Base-by-base conservation (phyloP, 37 sponge, comb jelly and placozoan species). In the Agelas oroides region DNA sequence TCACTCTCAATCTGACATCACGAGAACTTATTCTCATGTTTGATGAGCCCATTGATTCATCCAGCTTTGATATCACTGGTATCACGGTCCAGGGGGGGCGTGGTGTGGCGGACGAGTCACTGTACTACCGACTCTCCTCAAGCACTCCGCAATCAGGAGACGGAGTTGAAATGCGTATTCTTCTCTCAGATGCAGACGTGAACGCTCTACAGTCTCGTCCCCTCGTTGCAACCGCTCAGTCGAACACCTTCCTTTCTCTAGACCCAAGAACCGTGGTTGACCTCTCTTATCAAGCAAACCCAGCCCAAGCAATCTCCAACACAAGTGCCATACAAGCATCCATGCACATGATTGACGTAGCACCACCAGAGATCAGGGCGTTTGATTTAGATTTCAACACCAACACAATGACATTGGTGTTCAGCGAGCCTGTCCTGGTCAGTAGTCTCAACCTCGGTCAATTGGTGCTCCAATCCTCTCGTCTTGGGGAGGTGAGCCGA, bases 351-450 rank as follows among this genome's bases (percentile, higher is more conserved):
- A 70, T 61, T 20, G 94, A 96, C 53, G 21, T 52, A 37, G 82
- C 92, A 32, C 86, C 94, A 31, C 97, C 97, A 19, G 61, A 46
- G 32, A 53, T 96, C 1, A 0, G 8, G 8, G 30, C 68, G 6
- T 93, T 96, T 58, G 79, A 72, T 39, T 58, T 91, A 0, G 89
- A 93, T 53, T 64, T 88, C n/a, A 77, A 96, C 38, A 53, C 59
- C 32, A 88, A 90, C 84, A 65, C 65, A 19, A 34, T 96, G 63
- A 85, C 80, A 0, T 66, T 96, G 24, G 36, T 34, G 60, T 96
- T 96, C 71, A 83, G 78, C 30, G 97, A 96, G 59, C 92, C 97
- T 38, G 87, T 96, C 14, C 56, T 88, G 3, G 61, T 86, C 1
- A 39, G 13, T 63, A 77, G 79, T 1, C 20, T 96, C 27, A 60